Evolutionary conservation across 1,140 invertebrate genomes (phyloP), one percentile per base, ranked within the genome.

Genomic region (Drosophila eugracilis): DNA sequence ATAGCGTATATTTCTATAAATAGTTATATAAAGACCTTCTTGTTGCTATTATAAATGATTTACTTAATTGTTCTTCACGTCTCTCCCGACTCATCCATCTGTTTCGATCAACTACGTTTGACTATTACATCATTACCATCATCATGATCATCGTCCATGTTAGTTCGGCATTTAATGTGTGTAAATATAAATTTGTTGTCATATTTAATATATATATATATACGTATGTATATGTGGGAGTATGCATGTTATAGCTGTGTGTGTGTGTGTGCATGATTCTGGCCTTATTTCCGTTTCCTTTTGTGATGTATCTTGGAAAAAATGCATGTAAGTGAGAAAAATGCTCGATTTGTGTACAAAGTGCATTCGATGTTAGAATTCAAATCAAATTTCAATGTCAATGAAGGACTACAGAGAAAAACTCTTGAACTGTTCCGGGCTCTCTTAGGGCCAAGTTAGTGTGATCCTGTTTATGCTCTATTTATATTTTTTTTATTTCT

Each of bases 1-100:
- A 58, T 78, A 60, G 41, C 49, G 74, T 75, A 69, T 79, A 77
- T 80, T 60, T 71, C 45, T 78, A 63, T 73, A 74, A 84, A 79
- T 85, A 84, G 57, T 79, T 85, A 84, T 83, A 84, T 77, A 85
- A 80, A 85, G 75, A 76, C 49, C 54, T 63, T 86, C 21, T 63
- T 48, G 70, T 85, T 76, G 66, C 76, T 75, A 73, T 85, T 86
- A 77, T 74, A 70, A 81, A 81, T 77, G 58, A 75, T 70, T 60
- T 78, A 41, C 50, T 67, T 58, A 74, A 24, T 78, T 44, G 28
- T 53, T 75, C 34, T 50, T 66, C 52, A 59, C 53, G 28, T 45
- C 41, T 50, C n/a, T n/a, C n/a, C n/a, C n/a, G n/a, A 47, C 47
- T 28, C 47, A 24, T 28, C 39, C 21, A 32, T 42, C 41, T 60